These are phyloP conservation scores for Misgurnus anguillicaudatus DNA, from an alignment of 2,113 vertebrate species.

Conservation along the genomic window DNA sequence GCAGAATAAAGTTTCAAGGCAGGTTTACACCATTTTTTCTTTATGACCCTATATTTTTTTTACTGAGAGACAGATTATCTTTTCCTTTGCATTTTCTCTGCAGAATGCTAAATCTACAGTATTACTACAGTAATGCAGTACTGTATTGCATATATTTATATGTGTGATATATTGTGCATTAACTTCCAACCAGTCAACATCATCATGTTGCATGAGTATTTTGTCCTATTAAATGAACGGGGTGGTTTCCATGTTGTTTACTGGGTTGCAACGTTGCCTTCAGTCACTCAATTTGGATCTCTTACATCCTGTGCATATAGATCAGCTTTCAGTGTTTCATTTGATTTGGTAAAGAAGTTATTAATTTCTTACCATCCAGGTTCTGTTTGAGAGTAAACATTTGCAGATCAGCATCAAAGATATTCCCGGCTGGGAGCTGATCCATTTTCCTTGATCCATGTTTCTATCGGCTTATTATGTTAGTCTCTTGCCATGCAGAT, in stretches of 20 bases:
- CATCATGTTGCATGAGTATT: not conserved
- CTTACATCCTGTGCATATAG: not conserved
- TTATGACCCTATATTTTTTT: not conserved
- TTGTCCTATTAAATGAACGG: not conserved
- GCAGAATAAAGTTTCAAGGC: constrained; percentile 65
- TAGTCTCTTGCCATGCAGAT: constrained; percentile 54
- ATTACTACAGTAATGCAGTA: no score
- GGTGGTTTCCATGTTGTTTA: not conserved
- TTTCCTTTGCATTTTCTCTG: constrained; percentile 9
- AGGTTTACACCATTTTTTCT: constrained; percentile 52
- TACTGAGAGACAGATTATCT: not conserved
- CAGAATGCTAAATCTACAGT: not conserved
- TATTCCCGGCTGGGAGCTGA: constrained; percentile 6
- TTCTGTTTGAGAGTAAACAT: constrained; percentile 26
- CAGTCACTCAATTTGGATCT: not conserved
- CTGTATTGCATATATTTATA: not conserved
- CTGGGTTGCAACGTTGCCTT: not conserved
- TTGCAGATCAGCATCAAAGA: not conserved
- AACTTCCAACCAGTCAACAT: not conserved
- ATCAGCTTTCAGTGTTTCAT: not conserved
- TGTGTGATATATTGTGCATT: not conserved
- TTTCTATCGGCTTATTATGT: constrained; percentile 50
- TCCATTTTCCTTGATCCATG: constrained; percentile 27
- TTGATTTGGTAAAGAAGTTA: not conserved
- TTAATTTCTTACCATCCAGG: not conserved